Conservation (phyloP, 2,797 vertebrate species). For the Poecilia picta region DNA sequence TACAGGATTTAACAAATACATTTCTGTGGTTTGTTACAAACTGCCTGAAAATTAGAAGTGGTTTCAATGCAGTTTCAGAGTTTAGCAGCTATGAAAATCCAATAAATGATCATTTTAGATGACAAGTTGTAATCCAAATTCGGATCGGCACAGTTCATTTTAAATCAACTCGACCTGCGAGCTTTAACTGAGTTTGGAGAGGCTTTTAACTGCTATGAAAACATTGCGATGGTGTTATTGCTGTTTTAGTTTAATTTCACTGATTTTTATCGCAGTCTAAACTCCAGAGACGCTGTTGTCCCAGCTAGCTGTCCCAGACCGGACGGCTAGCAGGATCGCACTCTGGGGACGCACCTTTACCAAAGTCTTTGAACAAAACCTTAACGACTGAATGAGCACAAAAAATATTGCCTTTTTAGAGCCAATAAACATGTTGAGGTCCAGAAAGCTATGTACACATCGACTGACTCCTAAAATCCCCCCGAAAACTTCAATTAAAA, state of each 20-base stretch:
- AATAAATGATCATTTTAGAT: neutral
- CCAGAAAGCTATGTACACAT: neutral
- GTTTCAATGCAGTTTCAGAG: neutral
- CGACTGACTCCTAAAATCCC: neutral
- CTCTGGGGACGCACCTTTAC: neutral
- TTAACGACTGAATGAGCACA: neutral
- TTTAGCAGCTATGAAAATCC: neutral
- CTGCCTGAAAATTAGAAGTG: neutral
- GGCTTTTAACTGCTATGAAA: neutral
- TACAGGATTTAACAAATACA: neutral
- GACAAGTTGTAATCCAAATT: neutral
- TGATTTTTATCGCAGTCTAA: neutral
- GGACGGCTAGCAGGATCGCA: neutral
- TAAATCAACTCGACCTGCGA: neutral
- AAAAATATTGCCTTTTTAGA: neutral
- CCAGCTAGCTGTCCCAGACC: neutral
- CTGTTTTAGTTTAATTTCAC: neutral
- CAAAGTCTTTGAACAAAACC: neutral
- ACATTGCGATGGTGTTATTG: neutral
- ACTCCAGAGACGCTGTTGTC: neutral
- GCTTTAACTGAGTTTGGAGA: neutral
- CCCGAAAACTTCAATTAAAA: neutral
- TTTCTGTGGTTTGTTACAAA: neutral
- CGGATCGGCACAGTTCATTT: neutral
- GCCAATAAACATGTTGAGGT: neutral